Evolutionary conservation across 2,888 invertebrate genomes (phyloP).

Genomic region (Hyposoter dolosus): DNA sequence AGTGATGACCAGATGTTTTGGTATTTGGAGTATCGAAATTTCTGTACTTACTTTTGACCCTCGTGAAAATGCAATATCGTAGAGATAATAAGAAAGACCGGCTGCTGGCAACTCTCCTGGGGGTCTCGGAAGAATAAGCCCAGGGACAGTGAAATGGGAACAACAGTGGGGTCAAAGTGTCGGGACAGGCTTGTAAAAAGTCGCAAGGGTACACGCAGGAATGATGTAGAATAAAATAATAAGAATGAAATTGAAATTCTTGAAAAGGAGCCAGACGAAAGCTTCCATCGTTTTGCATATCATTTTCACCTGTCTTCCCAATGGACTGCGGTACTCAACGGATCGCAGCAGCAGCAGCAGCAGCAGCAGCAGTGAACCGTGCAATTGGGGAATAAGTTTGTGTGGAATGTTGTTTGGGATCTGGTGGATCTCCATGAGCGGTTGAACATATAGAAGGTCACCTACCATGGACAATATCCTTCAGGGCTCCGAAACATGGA

Average conservation of each 20-base stretch:
- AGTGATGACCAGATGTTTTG: no score
- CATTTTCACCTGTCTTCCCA: neutral
- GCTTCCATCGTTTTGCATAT: neutral
- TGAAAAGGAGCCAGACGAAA: slow-evolving; percentile 4
- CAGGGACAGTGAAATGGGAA: neutral
- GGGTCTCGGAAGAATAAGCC: neutral
- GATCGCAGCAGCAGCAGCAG: neutral
- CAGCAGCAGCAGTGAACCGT: slow-evolving; percentile 9
- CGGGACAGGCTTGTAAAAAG: neutral
- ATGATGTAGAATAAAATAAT: neutral
- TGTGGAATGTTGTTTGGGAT: slow-evolving; percentile 31
- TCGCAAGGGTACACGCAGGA: neutral
- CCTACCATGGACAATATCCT: slow-evolving; percentile 48
- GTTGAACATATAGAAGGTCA: slow-evolving; percentile 46
- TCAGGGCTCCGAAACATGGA: slow-evolving; percentile 36
- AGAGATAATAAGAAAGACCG: neutral
- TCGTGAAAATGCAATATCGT: neutral
- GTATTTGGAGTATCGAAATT: no score
- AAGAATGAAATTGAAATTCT: neutral
- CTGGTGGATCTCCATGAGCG: slow-evolving; percentile 35
- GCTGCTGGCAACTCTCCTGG: neutral
- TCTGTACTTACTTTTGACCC: neutral
- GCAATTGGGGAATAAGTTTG: slow-evolving; percentile 37
- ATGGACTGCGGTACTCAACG: slow-evolving; percentile 9
- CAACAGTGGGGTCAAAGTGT: neutral